Evolutionary conservation across 2,888 invertebrate genomes (phyloP), one percentile per base, ranked within the genome.

Genomic region (Ophion obscuratus): DNA sequence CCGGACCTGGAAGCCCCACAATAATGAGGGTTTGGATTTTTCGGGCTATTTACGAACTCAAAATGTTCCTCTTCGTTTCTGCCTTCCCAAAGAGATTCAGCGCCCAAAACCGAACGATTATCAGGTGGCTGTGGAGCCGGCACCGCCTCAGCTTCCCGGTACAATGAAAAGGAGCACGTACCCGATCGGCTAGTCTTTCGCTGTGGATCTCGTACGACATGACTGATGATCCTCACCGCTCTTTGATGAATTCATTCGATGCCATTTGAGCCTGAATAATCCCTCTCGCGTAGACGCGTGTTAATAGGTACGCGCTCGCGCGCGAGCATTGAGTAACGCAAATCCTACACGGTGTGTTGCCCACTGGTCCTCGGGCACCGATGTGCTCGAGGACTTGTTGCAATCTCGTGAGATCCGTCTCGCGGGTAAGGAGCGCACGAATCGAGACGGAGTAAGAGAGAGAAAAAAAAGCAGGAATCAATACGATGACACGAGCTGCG

Each of bases 401-500:
- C 66, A 36, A 84, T 75, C 61, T 44, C 53, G 75, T 24, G 53
- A n/a, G 53, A 53, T 53, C 53, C 53, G 53, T 53, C 53, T 53
- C 53, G 53, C 53, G 53, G 14, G 11, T 53, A 53, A 53, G 53
- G 4, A 53, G 53, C 14, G 17, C 5, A 53, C 53, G 82, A 78
- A 83, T 66, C 27, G 66, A 6, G 36, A 66, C 6, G 36, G 36
- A 27, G n/a, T 20, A 53, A 44, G 17, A 64, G n/a, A n/a, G n/a
- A n/a, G n/a, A 44, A 68, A n/a, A 70, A 78, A 79, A 70, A 82
- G 40, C 17, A 62, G 14, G 53, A 53, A 53, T 74, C 57, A 73
- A 77, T 76, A 57, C 83, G 85, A 86, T 83, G 85, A 86, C 85
- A 86, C 71, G 57, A 66, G 66, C 53, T 73, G 80, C 53, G 59